Conservation (phyloP, 2,113 vertebrate genomes). For the Plestiodon gilberti region DNA sequence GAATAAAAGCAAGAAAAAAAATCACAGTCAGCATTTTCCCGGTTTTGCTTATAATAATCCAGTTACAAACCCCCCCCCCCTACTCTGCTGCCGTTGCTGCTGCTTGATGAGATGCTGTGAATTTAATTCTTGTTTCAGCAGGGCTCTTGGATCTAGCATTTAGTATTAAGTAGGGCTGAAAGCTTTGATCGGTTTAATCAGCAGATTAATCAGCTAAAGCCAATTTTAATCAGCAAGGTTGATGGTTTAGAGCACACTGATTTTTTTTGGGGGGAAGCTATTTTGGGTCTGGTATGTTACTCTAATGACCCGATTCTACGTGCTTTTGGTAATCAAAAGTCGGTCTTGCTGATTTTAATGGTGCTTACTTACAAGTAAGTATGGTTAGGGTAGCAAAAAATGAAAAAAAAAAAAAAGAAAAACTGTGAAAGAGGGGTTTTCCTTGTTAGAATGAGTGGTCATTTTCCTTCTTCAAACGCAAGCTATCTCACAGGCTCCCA, state of each 20-base stretch:
- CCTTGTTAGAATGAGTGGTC: too few relatives aligned
- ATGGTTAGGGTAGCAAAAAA: too few relatives aligned
- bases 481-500: too few relatives aligned
- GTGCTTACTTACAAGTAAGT: background rate
- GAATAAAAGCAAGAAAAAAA: constrained; percentile 29
- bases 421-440: too few relatives aligned
- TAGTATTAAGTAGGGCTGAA: constrained; percentile 10
- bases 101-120: constrained; percentile 16
- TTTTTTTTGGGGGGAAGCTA: background rate
- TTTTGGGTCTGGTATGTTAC: background rate
- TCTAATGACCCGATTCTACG: background rate
- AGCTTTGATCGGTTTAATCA: constrained; percentile 34
- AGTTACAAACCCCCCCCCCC: background rate
- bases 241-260: background rate
- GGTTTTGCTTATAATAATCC: constrained; percentile 39
- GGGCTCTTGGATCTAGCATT: background rate
- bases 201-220: constrained; percentile 27
- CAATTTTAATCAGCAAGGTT: constrained; percentile 26
- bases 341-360: background rate
- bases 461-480: too few relatives aligned
- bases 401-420: too few relatives aligned
- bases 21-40: constrained; percentile 34
- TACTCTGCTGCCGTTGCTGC: background rate
- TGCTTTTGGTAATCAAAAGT: background rate
- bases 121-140: constrained; percentile 29